Evolutionary conservation across 1,140 invertebrate genomes (phyloP).

Genomic region (Bombus affinis): DNA sequence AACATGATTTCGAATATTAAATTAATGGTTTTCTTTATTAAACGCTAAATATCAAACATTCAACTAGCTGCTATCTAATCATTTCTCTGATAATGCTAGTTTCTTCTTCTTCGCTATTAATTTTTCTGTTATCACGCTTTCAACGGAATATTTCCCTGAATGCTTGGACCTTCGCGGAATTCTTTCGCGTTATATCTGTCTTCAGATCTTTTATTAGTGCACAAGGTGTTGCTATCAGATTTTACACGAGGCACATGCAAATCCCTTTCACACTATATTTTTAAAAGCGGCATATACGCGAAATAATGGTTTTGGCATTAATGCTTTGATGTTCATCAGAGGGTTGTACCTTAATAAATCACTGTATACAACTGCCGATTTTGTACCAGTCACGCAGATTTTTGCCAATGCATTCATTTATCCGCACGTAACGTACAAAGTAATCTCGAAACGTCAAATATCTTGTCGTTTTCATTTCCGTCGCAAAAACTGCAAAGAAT

Average conservation of each 20-base stretch:
- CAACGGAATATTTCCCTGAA: slow-evolving; percentile 21
- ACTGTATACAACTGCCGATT: slow-evolving; percentile 45
- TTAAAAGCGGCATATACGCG: slow-evolving; percentile 39
- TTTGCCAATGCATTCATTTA: slow-evolving; percentile 10
- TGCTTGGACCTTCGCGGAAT: slow-evolving; percentile 25
- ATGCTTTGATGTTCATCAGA: slow-evolving; percentile 41
- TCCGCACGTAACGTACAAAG: neutral
- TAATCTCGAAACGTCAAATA: neutral
- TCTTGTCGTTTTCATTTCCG: neutral
- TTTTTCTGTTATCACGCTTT: neutral
- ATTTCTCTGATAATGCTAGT: neutral
- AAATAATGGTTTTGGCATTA: slow-evolving; percentile 51
- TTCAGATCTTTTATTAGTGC: slow-evolving; percentile 33
- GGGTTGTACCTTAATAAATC: slow-evolving; percentile 37
- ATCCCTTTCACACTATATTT: slow-evolving; percentile 36
- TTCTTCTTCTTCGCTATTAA: neutral
- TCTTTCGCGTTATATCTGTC: slow-evolving; percentile 35
- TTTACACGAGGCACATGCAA: slow-evolving; percentile 47
- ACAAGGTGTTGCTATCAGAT: slow-evolving; percentile 33
- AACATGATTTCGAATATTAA: too few relatives aligned
- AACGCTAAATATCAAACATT: neutral
- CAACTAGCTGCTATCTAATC: too few relatives aligned
- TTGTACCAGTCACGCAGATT: slow-evolving; percentile 39
- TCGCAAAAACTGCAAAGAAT: neutral
- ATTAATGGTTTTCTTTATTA: too few relatives aligned